These are phyloP conservation scores for Heliconius aoede DNA, from an alignment of 2,888 invertebrate genomes.

Conservation along the genomic window DNA sequence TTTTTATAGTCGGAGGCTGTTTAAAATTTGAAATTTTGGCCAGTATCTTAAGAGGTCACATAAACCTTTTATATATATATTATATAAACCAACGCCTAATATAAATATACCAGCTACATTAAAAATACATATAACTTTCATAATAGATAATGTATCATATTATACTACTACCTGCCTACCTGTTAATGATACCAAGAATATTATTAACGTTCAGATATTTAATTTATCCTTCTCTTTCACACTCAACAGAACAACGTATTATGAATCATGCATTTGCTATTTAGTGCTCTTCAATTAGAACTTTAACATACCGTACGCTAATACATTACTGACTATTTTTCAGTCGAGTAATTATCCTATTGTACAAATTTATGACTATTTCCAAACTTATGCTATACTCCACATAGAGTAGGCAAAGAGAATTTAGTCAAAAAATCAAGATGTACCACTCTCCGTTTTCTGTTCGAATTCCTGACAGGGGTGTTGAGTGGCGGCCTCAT, in stretches of 20 bases:
- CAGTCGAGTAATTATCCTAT: too few relatives aligned
- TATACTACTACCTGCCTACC: background rate
- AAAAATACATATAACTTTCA: too few relatives aligned
- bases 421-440: background rate
- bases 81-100: too few relatives aligned
- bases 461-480: too few relatives aligned
- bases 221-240: slow-evolving; percentile 30
- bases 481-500: too few relatives aligned
- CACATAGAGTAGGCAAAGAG: background rate
- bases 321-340: background rate
- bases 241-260: slow-evolving; percentile 24
- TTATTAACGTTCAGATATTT: slow-evolving; percentile 7
- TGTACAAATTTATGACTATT: background rate
- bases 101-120: too few relatives aligned
- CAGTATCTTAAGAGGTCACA: too few relatives aligned
- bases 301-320: background rate
- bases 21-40: too few relatives aligned
- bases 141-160: background rate
- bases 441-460: too few relatives aligned
- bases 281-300: slow-evolving; percentile 19
- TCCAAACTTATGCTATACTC: background rate
- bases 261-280: slow-evolving; percentile 38
- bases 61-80: background rate
- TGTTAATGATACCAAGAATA: slow-evolving; percentile 9
- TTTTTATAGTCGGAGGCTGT: too few relatives aligned